Conservation (phyloP, 2,113 vertebrate genomes). For the Camelus bactrianus region DNA sequence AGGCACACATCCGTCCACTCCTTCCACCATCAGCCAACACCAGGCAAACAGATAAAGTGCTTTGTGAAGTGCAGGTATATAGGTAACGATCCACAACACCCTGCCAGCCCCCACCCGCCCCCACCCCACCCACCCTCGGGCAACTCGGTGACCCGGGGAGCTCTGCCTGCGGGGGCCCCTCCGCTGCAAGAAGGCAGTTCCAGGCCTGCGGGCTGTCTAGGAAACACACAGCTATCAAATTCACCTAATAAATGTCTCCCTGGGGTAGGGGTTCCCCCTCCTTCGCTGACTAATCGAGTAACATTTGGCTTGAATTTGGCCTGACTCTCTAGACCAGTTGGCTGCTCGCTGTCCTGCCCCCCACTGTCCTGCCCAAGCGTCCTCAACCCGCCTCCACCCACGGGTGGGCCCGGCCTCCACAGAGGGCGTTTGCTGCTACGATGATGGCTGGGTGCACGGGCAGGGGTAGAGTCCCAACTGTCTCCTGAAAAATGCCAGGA, state of each 20-base stretch:
- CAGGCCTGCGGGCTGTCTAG: neutral
- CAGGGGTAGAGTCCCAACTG: accelerated
- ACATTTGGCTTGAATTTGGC: neutral
- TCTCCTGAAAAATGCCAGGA: neutral
- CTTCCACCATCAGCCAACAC: constrained; percentile 21
- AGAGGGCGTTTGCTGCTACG: too few species aligned
- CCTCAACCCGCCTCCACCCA: neutral
- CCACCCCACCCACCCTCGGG: neutral
- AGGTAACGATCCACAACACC: constrained; percentile 30
- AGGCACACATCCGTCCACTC: neutral
- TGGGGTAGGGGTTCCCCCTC: neutral
- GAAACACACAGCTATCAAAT: accelerated
- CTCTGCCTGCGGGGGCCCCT: neutral
- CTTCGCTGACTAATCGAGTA: neutral
- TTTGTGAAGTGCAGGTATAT: constrained; percentile 83
- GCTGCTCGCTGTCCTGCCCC: neutral
- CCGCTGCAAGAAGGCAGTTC: neutral
- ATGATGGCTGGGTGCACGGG: neutral
- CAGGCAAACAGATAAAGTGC: constrained; percentile 80
- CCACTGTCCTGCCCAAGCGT: neutral
- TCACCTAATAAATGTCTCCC: neutral
- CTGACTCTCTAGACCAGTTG: neutral
- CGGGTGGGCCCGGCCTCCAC: neutral
- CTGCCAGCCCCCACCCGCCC: constrained; percentile 49
- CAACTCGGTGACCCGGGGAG: accelerated